Base-by-base conservation (phyloP, 92 coral and sea anemone genomes). In the Siderastrea radians region DNA sequence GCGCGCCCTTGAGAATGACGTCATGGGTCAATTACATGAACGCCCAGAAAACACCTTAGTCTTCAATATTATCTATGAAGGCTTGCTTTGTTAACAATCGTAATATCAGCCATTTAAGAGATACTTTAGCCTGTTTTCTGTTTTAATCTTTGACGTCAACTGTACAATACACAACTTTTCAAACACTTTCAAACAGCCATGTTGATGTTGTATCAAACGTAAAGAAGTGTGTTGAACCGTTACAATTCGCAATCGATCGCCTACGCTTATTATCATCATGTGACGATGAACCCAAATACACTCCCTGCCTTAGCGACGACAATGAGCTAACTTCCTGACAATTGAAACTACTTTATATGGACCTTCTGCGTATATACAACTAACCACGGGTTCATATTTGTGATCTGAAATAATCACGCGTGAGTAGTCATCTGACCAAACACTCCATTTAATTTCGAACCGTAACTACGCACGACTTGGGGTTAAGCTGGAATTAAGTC, bases 21-120 rank as follows among this genome's bases (percentile, higher is more conserved):
- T 82, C 86, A 82, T 8, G 2, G 19, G 46, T 15, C 26, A 60
- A 10, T 6, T 3, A 48, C 43, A 47, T 6, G 38, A 57, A 82
- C 86, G 78, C 86, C 86, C 78, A 4, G 78, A 82, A 43, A 82
- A 82, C 86, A 71, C 75, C 74, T 79, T 48, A 62, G 52, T 63
- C 38, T 38, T 10, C 57, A 53, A 53, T 10, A 53, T 53, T 53
- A 53, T 53, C 57, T 53, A 53, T 14, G 19, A n/a, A 15, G 66
- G 66, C 66, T 61, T 61, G 38, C 38, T 26, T 26, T 26, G 38
- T 26, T 26, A 26, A 26, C 38, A 79, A 58, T 61, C 9, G 49
- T 26, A 17, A 49, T 11, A 51, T 17, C 53, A 47, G 72, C 47
- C 11, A 49, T 46, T 49, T 54, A 75, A 75, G 50, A 38, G 73